Evolutionary conservation across 2,888 invertebrate genomes (phyloP), one percentile per base, ranked within the genome.

Genomic region (Steinernema hermaphroditum): DNA sequence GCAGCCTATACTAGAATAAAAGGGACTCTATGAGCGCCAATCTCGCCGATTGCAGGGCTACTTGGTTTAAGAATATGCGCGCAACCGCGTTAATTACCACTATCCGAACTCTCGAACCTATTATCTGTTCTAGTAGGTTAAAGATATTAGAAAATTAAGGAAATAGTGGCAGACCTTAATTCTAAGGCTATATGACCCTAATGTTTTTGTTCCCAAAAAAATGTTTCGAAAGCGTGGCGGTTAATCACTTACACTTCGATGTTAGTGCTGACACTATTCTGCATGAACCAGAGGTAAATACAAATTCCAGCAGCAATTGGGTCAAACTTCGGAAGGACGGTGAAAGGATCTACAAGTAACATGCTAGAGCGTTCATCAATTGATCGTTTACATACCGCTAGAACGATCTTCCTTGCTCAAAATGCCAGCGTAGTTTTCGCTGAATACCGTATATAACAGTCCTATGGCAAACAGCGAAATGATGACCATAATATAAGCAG

Each of bases 221-320:
- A n/a, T n/a, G n/a, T n/a, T n/a, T 46, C 19, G 19, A 46, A 6
- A 46, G 19, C n/a, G 4, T 46, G 19, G 6, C 29, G 4, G 37
- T 12, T 37, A 4, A 6, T 8, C 54, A 74, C 77, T 75, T 72
- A 79, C 79, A 81, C 79, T 77, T 78, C 79, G 49, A 79, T 79
- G 57, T 76, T 76, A 12, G 76, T 76, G 12, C 72, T 75, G 29
- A 78, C 75, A 27, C 75, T 76, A 22, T 78, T 75, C 41, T 71
- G 75, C 70, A 77, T 72, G 72, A 79, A 75, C 73, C 78, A 81
- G 43, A 81, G 69, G 69, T 78, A 81, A 37, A 81, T 77, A 43
- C 79, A 79, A 41, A 80, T 72, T 0, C 78, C 57, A 4, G 79
- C 81, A 14, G 81, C 77, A 9, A 74, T 37, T n/a, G 73, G 19